Evolutionary conservation across 2,797 vertebrate genomes (phyloP).

Genomic region (Glossophaga mutica): DNA sequence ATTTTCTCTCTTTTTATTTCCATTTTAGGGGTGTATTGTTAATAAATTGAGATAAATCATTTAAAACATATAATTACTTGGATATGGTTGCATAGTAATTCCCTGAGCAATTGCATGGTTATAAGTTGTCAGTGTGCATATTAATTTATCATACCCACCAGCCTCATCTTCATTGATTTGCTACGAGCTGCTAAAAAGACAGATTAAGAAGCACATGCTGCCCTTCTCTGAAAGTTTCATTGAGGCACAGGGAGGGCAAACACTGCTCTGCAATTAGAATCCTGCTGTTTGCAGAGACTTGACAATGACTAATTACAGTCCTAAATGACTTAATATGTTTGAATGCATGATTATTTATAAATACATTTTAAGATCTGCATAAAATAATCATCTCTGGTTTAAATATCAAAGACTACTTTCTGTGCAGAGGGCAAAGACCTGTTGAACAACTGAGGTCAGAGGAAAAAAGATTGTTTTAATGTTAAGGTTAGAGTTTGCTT

Average conservation of each 20-base stretch:
- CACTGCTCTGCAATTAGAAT: conserved; percentile 79
- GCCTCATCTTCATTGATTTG: conserved; percentile 84
- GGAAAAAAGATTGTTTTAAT: background rate
- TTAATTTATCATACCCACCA: conserved; percentile 86
- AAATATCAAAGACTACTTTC: conserved; percentile 69
- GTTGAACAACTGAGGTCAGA: conserved; percentile 64
- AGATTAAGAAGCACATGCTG: conserved; percentile 82
- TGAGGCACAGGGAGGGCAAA: conserved; percentile 82
- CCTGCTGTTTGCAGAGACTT: conserved; percentile 81
- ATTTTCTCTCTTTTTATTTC: conserved; percentile 84
- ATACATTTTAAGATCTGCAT: conserved; percentile 71
- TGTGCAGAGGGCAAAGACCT: conserved; percentile 63
- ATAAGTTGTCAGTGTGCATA: conserved; percentile 86
- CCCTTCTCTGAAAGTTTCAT: conserved; percentile 83
- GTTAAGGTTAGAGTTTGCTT: background rate
- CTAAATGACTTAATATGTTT: conserved; percentile 84
- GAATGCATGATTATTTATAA: conserved; percentile 86
- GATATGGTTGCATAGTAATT: conserved; percentile 90
- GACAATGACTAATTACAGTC: conserved; percentile 84
- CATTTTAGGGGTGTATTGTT: conserved; percentile 84
- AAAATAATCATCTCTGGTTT: conserved; percentile 73
- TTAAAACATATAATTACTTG: conserved; percentile 91
- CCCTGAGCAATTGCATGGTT: conserved; percentile 80
- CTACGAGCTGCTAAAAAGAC: conserved; percentile 80
- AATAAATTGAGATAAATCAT: conserved; percentile 87